Percentiles rank a stretch among this genome's conserved stretches.
phyloP scores from a whole-genome alignment of 2,888 invertebrate genomes.

The Hanleya hanleyi region DNA sequence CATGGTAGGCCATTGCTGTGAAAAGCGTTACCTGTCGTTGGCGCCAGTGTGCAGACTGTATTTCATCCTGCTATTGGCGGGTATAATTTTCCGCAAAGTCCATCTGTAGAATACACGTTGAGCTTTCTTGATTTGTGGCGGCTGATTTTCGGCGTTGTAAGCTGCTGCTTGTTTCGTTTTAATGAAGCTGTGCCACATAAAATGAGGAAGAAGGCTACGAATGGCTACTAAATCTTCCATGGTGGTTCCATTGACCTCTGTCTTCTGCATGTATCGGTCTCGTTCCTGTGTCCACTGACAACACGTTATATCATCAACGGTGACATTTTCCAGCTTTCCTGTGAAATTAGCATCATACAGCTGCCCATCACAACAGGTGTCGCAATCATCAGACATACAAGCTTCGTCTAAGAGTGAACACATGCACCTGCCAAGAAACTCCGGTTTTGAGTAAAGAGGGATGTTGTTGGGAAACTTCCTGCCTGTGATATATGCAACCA shows the following conservation, averaged over 20 bases:
- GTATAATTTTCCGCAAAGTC: too few relatives aligned
- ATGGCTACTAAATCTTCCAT: conserved; percentile 4
- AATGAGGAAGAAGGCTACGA: background rate
- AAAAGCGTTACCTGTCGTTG: conserved; percentile 17
- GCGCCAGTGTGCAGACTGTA: conserved; percentile 27
- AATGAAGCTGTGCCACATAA: conserved; percentile 17
- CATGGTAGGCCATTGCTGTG: conserved; percentile 16
- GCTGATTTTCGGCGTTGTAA: conserved; percentile 6
- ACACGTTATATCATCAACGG: conserved; percentile 5
- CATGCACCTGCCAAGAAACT: conserved; percentile 1
- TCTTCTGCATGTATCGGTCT: conserved; percentile 8
- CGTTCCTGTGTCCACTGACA: conserved; percentile 12
- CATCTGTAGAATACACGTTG: conserved; percentile 17
- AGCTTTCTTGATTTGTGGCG: background rate
- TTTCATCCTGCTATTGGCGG: conserved; percentile 18
- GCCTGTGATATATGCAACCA: conserved; percentile 19
- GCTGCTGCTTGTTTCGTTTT: conserved; percentile 13
- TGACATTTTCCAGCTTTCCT: background rate
- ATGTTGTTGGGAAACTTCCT: conserved; percentile 7
- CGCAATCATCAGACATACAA: conserved; percentile 21
- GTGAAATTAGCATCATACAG: conserved; percentile 5
- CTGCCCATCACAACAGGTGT: conserved; percentile 4
- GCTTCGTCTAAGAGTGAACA: conserved; percentile 10
- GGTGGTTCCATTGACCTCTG: conserved; percentile 8
- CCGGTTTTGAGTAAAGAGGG: conserved; percentile 15